Conservation (phyloP, 2,888 invertebrate species). For the Cynaeus angustus region DNA sequence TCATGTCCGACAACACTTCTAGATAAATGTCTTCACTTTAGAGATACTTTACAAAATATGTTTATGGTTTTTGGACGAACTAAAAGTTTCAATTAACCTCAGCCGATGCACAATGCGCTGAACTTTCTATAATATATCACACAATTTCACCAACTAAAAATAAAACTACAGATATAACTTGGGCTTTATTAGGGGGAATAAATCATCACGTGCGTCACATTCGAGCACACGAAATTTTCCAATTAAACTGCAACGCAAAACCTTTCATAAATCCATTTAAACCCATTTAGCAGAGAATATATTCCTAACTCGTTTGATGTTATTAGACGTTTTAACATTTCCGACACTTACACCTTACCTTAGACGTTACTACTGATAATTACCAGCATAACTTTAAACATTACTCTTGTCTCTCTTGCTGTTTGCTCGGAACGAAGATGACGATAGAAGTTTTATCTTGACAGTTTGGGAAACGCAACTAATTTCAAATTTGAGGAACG, state of each 20-base stretch:
- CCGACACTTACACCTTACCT: constrained; percentile 21
- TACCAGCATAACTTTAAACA: constrained; percentile 23
- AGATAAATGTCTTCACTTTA: no score
- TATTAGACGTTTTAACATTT: constrained; percentile 39
- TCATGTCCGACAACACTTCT: constrained; percentile 6
- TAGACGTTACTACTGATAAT: constrained; percentile 24
- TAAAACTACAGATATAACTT: constrained; percentile 52
- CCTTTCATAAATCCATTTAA: constrained; percentile 52
- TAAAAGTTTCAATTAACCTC: constrained; percentile 30
- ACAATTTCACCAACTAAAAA: constrained; percentile 37
- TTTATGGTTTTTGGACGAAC: no score
- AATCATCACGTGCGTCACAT: constrained; percentile 48
- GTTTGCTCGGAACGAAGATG: constrained; percentile 3
- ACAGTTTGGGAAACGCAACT: neutral
- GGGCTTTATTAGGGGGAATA: constrained; percentile 47
- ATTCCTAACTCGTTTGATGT: constrained; percentile 34
- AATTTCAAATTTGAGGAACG: neutral
- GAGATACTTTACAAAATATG: neutral
- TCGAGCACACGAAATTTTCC: constrained; percentile 50
- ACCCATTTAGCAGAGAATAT: constrained; percentile 30
- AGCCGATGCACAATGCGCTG: constrained; percentile 8
- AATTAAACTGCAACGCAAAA: constrained; percentile 53
- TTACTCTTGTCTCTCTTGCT: constrained; percentile 10
- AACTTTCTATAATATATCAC: constrained; percentile 31
- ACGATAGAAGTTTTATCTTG: constrained; percentile 19